These are phyloP conservation scores for Oreochromis tanganicae DNA, from an alignment of 2,113 vertebrate genomes.

Conservation along the genomic window DNA sequence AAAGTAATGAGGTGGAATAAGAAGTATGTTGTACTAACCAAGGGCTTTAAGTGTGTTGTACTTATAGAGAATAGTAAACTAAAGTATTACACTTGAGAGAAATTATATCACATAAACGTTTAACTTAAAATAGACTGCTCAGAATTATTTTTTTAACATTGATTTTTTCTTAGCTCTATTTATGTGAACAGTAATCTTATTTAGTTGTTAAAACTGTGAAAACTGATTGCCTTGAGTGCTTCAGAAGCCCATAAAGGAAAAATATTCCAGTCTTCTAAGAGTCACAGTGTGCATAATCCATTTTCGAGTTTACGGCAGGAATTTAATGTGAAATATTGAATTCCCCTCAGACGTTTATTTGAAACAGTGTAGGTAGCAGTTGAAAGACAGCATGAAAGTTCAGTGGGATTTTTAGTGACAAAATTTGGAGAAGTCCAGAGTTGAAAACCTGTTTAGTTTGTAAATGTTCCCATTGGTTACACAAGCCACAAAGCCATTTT, in stretches of 20 bases:
- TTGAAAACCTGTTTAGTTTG: not conserved
- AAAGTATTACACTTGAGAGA: not conserved
- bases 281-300: accelerated
- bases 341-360: not conserved
- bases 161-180: not conserved
- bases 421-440: not conserved
- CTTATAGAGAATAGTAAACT: not conserved
- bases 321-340: not conserved
- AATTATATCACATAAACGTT: not conserved
- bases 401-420: accelerated
- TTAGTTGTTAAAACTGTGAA: not conserved
- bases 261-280: not conserved
- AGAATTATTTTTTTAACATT: not conserved
- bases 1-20: not conserved
- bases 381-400: not conserved
- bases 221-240: not conserved
- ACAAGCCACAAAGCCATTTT: not conserved
- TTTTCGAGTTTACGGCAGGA: not conserved
- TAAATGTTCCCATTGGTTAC: not conserved
- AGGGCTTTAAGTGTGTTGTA: not conserved
- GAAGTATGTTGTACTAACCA: not conserved
- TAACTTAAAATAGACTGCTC: not conserved
- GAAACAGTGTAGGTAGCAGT: not conserved
- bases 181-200: not conserved
- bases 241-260: not conserved